Evolutionary conservation across 2,888 invertebrate species (phyloP).

Genomic region (Reticulitermes lucifugus): DNA sequence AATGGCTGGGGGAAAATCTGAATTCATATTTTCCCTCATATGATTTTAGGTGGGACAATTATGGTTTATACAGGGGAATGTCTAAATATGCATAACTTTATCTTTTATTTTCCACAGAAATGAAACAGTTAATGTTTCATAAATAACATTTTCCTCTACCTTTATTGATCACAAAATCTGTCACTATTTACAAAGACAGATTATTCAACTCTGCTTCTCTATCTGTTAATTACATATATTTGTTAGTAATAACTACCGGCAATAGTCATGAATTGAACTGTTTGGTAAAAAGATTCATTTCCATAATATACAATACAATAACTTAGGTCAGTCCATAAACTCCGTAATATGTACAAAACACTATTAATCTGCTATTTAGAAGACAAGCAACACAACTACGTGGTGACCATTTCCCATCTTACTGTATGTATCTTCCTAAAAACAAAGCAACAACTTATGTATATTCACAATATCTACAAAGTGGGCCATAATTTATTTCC

Average conservation of each 20-base stretch:
- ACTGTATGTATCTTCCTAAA: neutral
- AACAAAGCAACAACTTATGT: constrained; percentile 13
- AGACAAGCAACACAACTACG: constrained; percentile 14
- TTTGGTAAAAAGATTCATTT: constrained; percentile 20
- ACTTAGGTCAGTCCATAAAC: constrained; percentile 34
- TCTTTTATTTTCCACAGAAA: too few species aligned
- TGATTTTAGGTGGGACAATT: too few species aligned
- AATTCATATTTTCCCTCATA: too few species aligned
- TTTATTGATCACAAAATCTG: constrained; percentile 26
- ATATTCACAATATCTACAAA: constrained; percentile 22
- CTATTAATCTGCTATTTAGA: neutral
- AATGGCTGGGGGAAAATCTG: too few species aligned
- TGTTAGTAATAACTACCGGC: neutral
- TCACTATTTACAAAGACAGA: constrained; percentile 14
- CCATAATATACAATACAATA: constrained; percentile 33
- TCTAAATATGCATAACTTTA: too few species aligned
- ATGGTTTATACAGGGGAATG: too few species aligned
- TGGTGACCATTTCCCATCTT: neutral
- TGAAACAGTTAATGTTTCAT: neutral
- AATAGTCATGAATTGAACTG: neutral
- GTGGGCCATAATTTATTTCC: neutral
- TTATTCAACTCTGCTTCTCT: neutral
- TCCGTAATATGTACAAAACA: constrained; percentile 20
- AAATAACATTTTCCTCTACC: constrained; percentile 33
- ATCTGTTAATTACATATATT: neutral